These are phyloP conservation scores for Delphinus delphis DNA, from an alignment of 2,113 vertebrate genomes.

Conservation along the genomic window DNA sequence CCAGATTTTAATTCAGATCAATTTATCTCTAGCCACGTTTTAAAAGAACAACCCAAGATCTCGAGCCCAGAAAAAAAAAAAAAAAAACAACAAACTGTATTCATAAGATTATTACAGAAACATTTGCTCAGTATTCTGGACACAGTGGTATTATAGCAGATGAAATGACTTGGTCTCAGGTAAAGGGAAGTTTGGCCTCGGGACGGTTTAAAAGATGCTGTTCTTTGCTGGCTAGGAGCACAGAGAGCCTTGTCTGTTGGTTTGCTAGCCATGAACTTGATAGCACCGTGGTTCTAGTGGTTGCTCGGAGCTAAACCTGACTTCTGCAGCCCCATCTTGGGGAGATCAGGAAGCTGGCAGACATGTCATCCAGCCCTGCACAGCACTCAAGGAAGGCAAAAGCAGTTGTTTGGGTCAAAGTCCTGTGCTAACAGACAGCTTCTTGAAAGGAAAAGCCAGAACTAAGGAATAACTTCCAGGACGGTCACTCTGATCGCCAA, in stretches of 20 bases:
- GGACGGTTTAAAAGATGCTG: background rate
- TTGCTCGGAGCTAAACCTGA: background rate
- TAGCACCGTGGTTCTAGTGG: background rate
- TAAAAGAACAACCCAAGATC: background rate
- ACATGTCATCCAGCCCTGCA: too few species aligned
- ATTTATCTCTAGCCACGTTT: background rate
- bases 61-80: background rate
- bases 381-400: background rate
- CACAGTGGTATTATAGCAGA: background rate
- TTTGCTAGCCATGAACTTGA: background rate
- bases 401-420: background rate
- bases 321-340: background rate
- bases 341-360: background rate
- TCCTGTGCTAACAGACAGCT: background rate
- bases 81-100: background rate
- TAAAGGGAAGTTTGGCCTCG: background rate
- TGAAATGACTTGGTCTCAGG: background rate
- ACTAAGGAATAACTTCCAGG: background rate
- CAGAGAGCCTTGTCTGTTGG: background rate
- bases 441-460: background rate
- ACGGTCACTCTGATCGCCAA: background rate
- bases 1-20: background rate
- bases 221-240: background rate
- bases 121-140: background rate
- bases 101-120: background rate